phyloP scores from a whole-genome alignment of 2,888 invertebrate genomes.

The Machimus atricapillus region DNA sequence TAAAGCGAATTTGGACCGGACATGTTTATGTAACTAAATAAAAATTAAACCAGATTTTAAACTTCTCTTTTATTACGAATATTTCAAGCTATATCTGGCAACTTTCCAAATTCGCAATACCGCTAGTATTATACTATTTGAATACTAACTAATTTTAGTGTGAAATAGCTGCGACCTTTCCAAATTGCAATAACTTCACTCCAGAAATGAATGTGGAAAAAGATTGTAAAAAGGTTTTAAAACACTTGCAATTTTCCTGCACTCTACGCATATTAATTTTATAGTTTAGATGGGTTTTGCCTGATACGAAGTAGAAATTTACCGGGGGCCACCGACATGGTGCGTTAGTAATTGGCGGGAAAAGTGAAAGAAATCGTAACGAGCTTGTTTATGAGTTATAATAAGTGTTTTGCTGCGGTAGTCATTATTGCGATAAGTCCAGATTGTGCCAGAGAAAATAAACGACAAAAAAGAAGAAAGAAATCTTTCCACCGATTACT shows the following conservation, averaged over 20 bases:
- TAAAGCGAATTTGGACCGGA: constrained; percentile 74
- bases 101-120: background rate
- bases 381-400: background rate
- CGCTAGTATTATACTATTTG: background rate
- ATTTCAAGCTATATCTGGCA: background rate
- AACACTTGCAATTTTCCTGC: constrained; percentile 1
- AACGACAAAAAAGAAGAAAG: background rate
- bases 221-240: background rate
- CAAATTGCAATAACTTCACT: constrained; percentile 13
- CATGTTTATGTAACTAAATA: constrained; percentile 71
- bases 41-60: background rate
- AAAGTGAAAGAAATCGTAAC: constrained; percentile 27
- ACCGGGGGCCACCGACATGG: background rate
- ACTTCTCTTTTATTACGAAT: background rate
- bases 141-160: background rate
- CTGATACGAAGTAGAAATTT: background rate
- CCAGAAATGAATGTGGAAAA: background rate
- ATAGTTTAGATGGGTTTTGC: background rate
- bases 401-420: background rate
- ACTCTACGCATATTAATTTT: constrained; percentile 19
- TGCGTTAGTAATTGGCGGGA: background rate
- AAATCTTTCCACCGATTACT: background rate
- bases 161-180: background rate
- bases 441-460: background rate
- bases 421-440: background rate